phyloP scores from a whole-genome alignment of 1,140 invertebrate species.

The Sminthurides bifidus region DNA sequence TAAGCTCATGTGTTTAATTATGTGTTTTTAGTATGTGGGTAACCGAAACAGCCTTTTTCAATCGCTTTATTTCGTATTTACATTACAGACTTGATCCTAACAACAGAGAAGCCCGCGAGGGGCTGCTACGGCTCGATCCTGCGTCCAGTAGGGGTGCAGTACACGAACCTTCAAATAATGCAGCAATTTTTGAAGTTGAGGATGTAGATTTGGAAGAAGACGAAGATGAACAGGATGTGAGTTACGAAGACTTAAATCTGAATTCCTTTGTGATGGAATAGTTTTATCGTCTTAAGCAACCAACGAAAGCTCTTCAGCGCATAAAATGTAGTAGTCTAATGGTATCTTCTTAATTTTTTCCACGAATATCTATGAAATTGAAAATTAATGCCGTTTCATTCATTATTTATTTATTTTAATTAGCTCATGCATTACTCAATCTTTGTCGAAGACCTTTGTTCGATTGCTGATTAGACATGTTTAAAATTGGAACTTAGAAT shows the following conservation, averaged over 20 bases:
- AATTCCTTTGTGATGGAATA: not conserved
- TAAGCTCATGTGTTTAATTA: slow-evolving; percentile 34
- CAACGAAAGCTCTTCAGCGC: too few relatives aligned
- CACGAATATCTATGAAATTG: too few relatives aligned
- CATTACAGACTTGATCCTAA: slow-evolving; percentile 50
- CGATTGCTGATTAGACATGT: too few relatives aligned
- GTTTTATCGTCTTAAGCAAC: too few relatives aligned
- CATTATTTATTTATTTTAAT: too few relatives aligned
- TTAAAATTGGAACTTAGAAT: too few relatives aligned
- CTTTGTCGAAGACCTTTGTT: too few relatives aligned
- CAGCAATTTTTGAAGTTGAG: slow-evolving; percentile 45
- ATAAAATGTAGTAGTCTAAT: too few relatives aligned
- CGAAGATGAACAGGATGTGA: slow-evolving; percentile 32
- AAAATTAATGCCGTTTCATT: too few relatives aligned
- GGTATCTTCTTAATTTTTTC: too few relatives aligned
- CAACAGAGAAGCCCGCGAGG: slow-evolving; percentile 54
- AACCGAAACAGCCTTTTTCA: not conserved
- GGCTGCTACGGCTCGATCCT: slow-evolving; percentile 53
- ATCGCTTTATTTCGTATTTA: slow-evolving; percentile 12
- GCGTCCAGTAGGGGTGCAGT: slow-evolving; percentile 36
- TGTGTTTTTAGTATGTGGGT: not conserved
- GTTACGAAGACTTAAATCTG: not conserved
- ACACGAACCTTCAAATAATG: slow-evolving; percentile 44
- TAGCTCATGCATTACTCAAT: too few relatives aligned
- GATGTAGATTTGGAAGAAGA: slow-evolving; percentile 43